Base-by-base conservation (phyloP, 2,113 vertebrate genomes). In the Callaeas wilsoni region DNA sequence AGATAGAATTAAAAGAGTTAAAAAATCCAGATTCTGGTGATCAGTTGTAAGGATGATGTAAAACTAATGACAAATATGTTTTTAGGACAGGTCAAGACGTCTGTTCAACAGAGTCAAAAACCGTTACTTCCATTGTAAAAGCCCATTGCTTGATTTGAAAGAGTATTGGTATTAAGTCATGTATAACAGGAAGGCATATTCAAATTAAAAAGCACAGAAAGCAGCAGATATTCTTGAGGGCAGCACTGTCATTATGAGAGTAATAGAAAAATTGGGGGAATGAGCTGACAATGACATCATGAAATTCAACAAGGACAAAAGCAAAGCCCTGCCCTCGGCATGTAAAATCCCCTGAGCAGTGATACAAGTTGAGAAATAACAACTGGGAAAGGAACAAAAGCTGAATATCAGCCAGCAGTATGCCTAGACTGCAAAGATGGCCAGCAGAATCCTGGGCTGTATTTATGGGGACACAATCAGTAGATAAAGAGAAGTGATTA, bases 201-300 rank as follows among this genome's bases (percentile, higher is more conserved):
- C n/a, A 78, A 76, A 85, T 53, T 29, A 85, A 59, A 25, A 69
- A 49, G 1, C 44, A 74, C 18, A 59, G 32, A 85, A 91, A 33
- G 3, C 16, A 49, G 7, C 1, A 3, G 1, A 32, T 57, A 63
- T 33, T 63, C 25, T 63, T 57, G 37, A 85, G 23, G 7, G 7
- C 15, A 68, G 8, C 16, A 16, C 13, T 68, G n/a, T 29, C 19
- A 82, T 59, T 77, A 71, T n/a, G 35, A 68, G 10, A 33, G 2
- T 39, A 68, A 53, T 32, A 35, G 32, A 81, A 63, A 73, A 57
- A 4, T 2, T 53, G 27, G 6, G 16, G 6, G 13, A 71, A 35
- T 19, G 12, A 12, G 7, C 4, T 81, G n/a, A n/a, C 10, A 67
- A 52, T 13, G 49, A 62, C 9, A 30, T 50, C 0, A 4, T 12